Percentiles rank a stretch among this genome's conserved stretches.
Evolutionary conservation across 2,113 vertebrate genomes (phyloP).

Genomic region (Oreochromis tanganicae): DNA sequence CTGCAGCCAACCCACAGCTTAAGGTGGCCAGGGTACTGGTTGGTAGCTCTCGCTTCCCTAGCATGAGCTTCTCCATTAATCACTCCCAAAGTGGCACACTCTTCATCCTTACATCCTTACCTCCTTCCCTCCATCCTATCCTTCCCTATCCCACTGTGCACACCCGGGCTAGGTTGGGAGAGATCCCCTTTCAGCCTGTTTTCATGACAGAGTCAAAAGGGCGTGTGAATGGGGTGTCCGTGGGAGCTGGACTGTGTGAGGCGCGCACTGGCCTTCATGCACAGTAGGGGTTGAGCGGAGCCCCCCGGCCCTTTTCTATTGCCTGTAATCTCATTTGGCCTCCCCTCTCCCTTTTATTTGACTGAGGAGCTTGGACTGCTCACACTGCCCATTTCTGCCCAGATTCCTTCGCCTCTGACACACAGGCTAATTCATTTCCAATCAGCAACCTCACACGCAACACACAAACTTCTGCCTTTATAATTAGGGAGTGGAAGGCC

Average conservation of each 20-base stretch:
- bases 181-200: conserved; percentile 78
- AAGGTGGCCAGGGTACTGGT: conserved; percentile 30
- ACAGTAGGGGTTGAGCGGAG: conserved; percentile 93
- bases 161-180: conserved; percentile 61
- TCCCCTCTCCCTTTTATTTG: conserved; percentile 78
- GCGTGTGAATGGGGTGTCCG: conserved; percentile 95
- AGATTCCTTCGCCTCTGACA: conserved; percentile 67
- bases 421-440: conserved; percentile 63
- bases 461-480: conserved; percentile 36
- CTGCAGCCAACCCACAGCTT: neutral
- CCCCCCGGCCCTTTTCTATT: conserved; percentile 86
- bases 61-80: conserved; percentile 15
- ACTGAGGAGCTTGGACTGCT: conserved; percentile 76
- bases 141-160: conserved; percentile 46
- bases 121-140: neutral
- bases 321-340: conserved; percentile 89
- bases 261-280: conserved; percentile 82
- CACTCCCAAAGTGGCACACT: conserved; percentile 13
- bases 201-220: conserved; percentile 90
- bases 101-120: neutral
- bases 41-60: conserved; percentile 46
- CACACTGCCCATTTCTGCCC: conserved; percentile 62
- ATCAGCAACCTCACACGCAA: conserved; percentile 47
- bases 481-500: conserved; percentile 8
- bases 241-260: conserved; percentile 82